Conservation (phyloP, 2,113 vertebrate species). For the Nematolebias whitei region DNA sequence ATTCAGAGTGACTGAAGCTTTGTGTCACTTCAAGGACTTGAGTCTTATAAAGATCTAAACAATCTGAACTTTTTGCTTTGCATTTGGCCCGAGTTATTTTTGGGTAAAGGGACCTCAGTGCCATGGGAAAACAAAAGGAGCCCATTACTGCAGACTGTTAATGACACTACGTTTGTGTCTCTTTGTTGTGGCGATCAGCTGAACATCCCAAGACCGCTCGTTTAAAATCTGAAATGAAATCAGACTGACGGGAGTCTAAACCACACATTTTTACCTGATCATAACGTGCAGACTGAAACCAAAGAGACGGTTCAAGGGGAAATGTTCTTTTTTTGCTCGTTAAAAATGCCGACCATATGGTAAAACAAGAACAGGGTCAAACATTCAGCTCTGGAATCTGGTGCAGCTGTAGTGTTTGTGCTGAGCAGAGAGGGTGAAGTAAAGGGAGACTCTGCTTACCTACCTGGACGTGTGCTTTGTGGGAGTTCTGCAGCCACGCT, state of each 20-base stretch:
- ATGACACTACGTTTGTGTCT: conserved; percentile 62
- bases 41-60: conserved; percentile 23
- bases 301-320: conserved; percentile 48
- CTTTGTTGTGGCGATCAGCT: conserved; percentile 74
- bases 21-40: conserved; percentile 51
- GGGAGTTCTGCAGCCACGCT: conserved; percentile 94
- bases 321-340: conserved; percentile 30
- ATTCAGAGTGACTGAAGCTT: conserved; percentile 45
- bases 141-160: conserved; percentile 59
- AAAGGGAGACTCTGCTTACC: conserved; percentile 79
- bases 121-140: conserved; percentile 63
- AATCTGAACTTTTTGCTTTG: conserved; percentile 28
- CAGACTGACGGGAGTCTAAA: conserved; percentile 62
- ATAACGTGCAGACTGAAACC: conserved; percentile 49
- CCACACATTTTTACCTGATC: conserved; percentile 69
- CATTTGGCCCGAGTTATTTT: conserved; percentile 66
- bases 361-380: conserved; percentile 44
- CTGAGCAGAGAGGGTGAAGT: neutral
- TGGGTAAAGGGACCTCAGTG: conserved; percentile 40
- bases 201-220: conserved; percentile 58
- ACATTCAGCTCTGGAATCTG: conserved; percentile 42
- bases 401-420: conserved; percentile 18
- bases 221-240: conserved; percentile 71
- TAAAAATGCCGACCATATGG: conserved; percentile 51
- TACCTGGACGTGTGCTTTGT: conserved; percentile 96